Evolutionary conservation across 1,140 invertebrate species (phyloP), one percentile per base, ranked within the genome.

Genomic region (Neelides sp.): DNA sequence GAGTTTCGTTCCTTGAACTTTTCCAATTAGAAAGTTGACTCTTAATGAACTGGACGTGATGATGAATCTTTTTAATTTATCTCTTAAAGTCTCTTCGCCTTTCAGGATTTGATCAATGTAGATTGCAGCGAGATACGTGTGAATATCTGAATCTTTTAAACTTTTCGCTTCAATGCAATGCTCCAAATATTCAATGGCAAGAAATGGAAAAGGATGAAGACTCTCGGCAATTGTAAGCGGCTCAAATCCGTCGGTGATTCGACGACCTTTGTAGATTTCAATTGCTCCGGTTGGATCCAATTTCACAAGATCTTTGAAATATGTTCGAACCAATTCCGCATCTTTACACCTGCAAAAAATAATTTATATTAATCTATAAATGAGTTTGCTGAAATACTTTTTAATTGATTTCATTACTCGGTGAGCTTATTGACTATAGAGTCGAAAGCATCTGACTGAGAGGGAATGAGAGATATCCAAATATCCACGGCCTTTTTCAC

Each of bases 1-100:
- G 2, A 61, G 35, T 26, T 37, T 49, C 4, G 44, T 57, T 20
- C 55, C 57, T 23, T 48, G 37, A 1, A 61, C 22, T 30, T 44
- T 50, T 19, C 58, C 58, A 43, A 61, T 57, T 3, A 61, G 50
- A 45, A 54, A 55, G 27, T 57, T 52, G 43, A 54, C 36, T 51
- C 50, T 61, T 2, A 61, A 44, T 50, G 27, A 28, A 32, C 47
- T 46, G 8, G 58, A 61, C 8, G 52, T 42, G n/a, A 61, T 55
- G 3, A 61, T 35, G 39, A 61, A 49, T 15, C 52, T 44, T n/a
- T 45, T 30, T 10, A 61, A 48, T 23, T 48, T 15, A 3, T 22
- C 37, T 36, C 52, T 48, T 22, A 40, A 15, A 5, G 20, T 34
- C 3, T n/a, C n/a, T 15, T 32, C 37, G 4, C 20, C 8, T 23